Conservation (phyloP, 2,113 vertebrate genomes). For the Charadrius vociferus region DNA sequence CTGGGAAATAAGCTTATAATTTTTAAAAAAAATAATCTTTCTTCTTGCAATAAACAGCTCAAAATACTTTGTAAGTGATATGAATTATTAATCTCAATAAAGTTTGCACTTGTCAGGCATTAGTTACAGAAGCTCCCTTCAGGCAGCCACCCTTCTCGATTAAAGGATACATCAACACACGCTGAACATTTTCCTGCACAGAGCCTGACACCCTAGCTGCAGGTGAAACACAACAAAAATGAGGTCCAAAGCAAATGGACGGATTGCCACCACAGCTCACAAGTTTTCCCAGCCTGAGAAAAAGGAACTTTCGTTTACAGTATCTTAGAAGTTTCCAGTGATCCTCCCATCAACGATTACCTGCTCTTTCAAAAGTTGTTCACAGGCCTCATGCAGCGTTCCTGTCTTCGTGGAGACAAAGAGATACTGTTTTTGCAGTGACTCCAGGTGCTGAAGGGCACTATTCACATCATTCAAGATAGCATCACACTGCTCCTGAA, state of each 20-base stretch:
- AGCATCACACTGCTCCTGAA: conserved; percentile 94
- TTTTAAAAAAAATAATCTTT: background rate
- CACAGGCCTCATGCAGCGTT: conserved; percentile 93
- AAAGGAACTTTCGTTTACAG: background rate
- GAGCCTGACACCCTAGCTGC: background rate
- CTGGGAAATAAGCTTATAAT: background rate
- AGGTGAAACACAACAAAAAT: background rate
- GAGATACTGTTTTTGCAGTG: conserved; percentile 94
- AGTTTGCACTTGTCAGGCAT: background rate
- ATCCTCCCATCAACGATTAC: conserved; percentile 64
- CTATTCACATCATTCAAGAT: conserved; percentile 90
- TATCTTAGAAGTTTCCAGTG: background rate
- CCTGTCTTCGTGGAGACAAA: conserved; percentile 98
- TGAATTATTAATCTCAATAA: background rate
- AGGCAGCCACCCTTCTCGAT: background rate
- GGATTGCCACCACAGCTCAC: background rate
- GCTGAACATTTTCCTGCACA: background rate
- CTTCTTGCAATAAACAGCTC: background rate
- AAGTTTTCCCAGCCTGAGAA: background rate
- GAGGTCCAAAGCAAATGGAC: background rate
- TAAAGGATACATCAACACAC: background rate
- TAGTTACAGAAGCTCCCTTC: background rate
- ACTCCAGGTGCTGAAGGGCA: conserved; percentile 91
- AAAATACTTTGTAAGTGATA: background rate
- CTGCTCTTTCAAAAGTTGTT: conserved; percentile 96